A percentile compares a stretch with the other conserved stretches of the same genome.
Evolutionary conservation across 2,113 vertebrate genomes (phyloP).

Genomic region (Chaetorhynchus papuensis): DNA sequence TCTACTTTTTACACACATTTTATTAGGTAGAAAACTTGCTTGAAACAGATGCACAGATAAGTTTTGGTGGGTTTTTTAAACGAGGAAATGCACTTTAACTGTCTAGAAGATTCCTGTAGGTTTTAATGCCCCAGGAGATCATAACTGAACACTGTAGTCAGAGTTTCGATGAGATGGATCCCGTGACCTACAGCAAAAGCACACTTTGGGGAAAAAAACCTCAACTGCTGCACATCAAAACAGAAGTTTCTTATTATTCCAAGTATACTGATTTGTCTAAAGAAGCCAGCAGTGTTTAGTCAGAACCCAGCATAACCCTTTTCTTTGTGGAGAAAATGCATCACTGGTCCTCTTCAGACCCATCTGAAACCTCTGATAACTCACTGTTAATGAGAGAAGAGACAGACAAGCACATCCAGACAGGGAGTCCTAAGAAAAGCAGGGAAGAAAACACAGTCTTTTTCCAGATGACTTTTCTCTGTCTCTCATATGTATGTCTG

Average conservation of each 20-base stretch:
- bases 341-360: background rate
- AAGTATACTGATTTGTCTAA: background rate
- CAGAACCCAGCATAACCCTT: background rate
- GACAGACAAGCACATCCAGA: background rate
- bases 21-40: background rate
- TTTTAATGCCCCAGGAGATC: background rate
- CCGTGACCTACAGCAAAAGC: background rate
- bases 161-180: background rate
- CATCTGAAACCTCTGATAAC: background rate
- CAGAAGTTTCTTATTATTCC: background rate
- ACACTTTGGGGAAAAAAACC: background rate
- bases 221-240: background rate
- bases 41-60: background rate
- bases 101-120: background rate
- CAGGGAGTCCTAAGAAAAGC: background rate
- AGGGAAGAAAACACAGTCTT: background rate
- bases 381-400: background rate
- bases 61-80: background rate
- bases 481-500: background rate
- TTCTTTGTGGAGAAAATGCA: background rate
- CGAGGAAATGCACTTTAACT: background rate
- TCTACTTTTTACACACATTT: background rate
- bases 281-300: background rate
- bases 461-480: background rate
- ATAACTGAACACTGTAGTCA: background rate